Conservation (phyloP, 2,113 vertebrate species). For the Elanus axillaris region DNA sequence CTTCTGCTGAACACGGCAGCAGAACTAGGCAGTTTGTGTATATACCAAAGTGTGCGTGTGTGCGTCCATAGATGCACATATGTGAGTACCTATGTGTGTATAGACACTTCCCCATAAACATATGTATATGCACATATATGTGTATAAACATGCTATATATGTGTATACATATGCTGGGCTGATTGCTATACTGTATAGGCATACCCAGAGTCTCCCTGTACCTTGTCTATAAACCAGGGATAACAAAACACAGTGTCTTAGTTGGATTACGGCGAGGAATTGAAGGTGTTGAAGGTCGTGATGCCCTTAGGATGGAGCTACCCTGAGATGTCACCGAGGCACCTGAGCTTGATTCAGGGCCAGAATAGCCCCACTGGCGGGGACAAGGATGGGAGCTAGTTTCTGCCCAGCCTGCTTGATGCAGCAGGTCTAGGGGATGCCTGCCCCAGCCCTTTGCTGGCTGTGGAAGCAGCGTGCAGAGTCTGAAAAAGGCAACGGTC, state of each 20-base stretch:
- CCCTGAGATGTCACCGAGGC: not conserved
- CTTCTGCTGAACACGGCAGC: not conserved
- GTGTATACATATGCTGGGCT: not conserved
- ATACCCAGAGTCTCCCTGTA: not conserved
- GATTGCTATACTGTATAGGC: not conserved
- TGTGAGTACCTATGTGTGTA: not conserved
- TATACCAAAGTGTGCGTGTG: not conserved
- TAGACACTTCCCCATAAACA: not conserved
- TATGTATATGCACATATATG: not conserved
- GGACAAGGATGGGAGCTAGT: not conserved
- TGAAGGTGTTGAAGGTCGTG: not conserved
- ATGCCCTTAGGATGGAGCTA: not conserved
- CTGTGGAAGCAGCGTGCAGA: not conserved
- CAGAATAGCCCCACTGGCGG: fast-evolving
- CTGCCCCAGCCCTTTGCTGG: not conserved
- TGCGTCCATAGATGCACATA: not conserved
- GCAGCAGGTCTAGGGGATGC: not conserved
- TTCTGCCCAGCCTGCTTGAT: not conserved
- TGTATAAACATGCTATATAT: not conserved
- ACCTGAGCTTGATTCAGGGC: not conserved
- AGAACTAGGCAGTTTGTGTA: not conserved
- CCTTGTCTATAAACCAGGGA: not conserved
- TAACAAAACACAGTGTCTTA: not conserved
- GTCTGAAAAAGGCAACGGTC: not conserved
- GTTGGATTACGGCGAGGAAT: fast-evolving